Evolutionary conservation across 2,797 vertebrate species (phyloP).

Genomic region (Manis javanica): DNA sequence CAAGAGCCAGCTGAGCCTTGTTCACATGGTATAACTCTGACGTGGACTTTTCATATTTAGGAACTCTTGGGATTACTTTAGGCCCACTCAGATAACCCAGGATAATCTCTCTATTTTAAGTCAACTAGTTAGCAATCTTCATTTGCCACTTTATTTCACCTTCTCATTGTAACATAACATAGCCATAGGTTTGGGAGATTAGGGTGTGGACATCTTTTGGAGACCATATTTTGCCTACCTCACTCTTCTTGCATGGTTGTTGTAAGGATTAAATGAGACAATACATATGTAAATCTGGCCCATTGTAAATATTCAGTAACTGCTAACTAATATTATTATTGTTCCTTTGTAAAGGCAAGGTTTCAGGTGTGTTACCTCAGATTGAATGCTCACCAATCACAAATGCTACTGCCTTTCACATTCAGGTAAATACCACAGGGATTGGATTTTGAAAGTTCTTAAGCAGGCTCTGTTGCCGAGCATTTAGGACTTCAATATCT

Average conservation of each 20-base stretch:
- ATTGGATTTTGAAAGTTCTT: slow-evolving; percentile 24
- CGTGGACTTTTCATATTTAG: neutral
- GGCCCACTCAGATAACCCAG: neutral
- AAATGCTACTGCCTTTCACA: neutral
- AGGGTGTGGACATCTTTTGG: neutral
- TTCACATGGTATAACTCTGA: neutral
- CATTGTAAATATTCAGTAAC: neutral
- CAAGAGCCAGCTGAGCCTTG: neutral
- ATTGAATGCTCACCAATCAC: neutral
- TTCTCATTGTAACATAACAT: neutral
- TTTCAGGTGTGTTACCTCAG: neutral
- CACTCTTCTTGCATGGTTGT: neutral
- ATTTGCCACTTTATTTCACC: neutral
- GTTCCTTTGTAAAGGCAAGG: neutral
- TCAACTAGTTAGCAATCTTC: neutral
- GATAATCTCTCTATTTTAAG: neutral
- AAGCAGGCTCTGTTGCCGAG: neutral
- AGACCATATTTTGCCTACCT: neutral
- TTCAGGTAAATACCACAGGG: neutral
- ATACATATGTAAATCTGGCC: neutral
- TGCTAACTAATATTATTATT: neutral
- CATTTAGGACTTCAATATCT: neutral
- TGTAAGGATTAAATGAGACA: neutral
- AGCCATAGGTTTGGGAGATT: neutral
- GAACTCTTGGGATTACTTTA: neutral